Base-by-base conservation (phyloP, 2,113 vertebrate genomes). In the Bubo bubo region DNA sequence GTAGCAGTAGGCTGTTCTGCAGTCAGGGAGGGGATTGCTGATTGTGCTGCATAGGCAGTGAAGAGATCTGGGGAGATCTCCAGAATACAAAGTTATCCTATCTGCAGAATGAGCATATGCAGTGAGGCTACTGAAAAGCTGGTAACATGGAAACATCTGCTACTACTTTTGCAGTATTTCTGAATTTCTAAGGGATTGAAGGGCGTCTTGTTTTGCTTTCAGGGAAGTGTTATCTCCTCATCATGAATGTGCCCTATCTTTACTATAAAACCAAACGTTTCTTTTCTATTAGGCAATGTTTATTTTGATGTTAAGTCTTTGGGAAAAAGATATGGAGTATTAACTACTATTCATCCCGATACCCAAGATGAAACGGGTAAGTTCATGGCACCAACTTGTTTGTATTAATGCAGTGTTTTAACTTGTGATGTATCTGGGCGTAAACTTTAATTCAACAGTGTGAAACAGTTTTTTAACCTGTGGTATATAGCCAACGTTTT, bases 291-390 rank as follows among this genome's bases (percentile, higher is more conserved):
- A 99, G 99, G 99, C 21, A 99, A 99, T 3, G 99, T 99, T 93
- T 99, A 99, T 97, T 99, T 99, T 87, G 99, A 99, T 94, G 98
- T 99, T 93, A 82, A 93, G 73, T 99, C 99, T 14, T 98, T 99
- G 77, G 99, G 99, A 15, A 91, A 97, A 84, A 98, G 98, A 76
- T 99, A 99, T 0, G 99, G 99, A 86, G 99, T 98, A 66, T 98
- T 99, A 55, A 88, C 83, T 32, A 64, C 82, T 34, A 3, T 96
- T 79, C 91, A 89, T 20, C 97, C 97, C 30, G 94, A 97, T 32
- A 37, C 52, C 6, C 73, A 72, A 4, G 94, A 85, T 73, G 99
- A 99, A 93, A 56, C 96, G 93, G 98, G 99, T 99, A 93, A 72
- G 98, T 97, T 71, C 3, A 1, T 43, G 23, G 7, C 50, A 73